phyloP scores from a whole-genome alignment of 2,888 invertebrate species.

The Sipha maydis region DNA sequence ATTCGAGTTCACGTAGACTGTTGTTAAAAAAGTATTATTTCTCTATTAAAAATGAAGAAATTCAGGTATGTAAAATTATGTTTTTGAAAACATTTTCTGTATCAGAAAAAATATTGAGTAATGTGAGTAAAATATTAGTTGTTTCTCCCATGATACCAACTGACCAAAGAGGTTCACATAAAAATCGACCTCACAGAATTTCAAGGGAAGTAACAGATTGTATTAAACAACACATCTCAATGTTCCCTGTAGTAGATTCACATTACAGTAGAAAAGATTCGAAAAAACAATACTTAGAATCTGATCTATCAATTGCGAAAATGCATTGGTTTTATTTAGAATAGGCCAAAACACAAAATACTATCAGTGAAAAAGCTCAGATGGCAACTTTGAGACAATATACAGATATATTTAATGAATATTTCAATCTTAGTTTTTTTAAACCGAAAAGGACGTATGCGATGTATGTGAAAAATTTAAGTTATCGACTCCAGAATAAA shows the following conservation, averaged over 20 bases:
- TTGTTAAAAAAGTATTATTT: slow-evolving; percentile 21
- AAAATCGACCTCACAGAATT: neutral
- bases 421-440: slow-evolving; percentile 31
- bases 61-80: slow-evolving; percentile 15
- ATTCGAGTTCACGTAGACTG: slow-evolving; percentile 14
- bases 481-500: slow-evolving; percentile 3
- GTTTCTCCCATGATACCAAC: slow-evolving; percentile 8
- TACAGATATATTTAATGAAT: slow-evolving; percentile 10
- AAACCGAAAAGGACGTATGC: slow-evolving; percentile 9
- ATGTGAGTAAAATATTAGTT: neutral
- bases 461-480: slow-evolving; percentile 17
- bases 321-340: slow-evolving; percentile 25
- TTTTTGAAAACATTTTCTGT: slow-evolving; percentile 15
- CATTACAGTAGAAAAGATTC: neutral
- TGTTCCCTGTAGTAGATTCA: slow-evolving; percentile 19
- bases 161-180: slow-evolving; percentile 21
- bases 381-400: slow-evolving; percentile 21
- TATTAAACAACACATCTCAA: slow-evolving; percentile 20
- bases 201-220: slow-evolving; percentile 9
- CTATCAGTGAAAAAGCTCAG: neutral
- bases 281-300: slow-evolving; percentile 17
- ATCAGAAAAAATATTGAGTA: slow-evolving; percentile 12
- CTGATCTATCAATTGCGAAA: slow-evolving; percentile 15
- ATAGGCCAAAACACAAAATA: neutral
- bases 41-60: slow-evolving; percentile 10